Base-by-base conservation (phyloP, 2,888 invertebrate genomes). In the Epistrophella euchroma region DNA sequence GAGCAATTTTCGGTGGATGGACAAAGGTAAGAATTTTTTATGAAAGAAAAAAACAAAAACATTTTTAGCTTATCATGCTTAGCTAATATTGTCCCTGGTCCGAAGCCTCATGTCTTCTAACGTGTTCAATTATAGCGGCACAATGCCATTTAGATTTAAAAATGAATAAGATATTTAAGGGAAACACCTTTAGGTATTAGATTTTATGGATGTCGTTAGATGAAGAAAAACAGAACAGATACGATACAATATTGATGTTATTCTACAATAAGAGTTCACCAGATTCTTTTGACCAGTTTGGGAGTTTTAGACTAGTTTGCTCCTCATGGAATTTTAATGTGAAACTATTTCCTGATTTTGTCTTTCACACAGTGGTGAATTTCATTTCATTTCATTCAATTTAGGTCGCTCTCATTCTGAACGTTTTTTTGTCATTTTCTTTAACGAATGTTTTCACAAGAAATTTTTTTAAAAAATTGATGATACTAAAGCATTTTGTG, bases 1-100 rank as follows among this genome's bases (percentile, higher is more conserved):
- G 97, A 97, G 91, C 97, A 97, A 92, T 98, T 98, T 93, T 97
- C 98, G 91, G 97, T 98, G 89, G 98, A 98, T 90, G 98, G 98
- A 1, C 97, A 98, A 90, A 94, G 92, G 92, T 92, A 89, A 91
- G 91, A 37, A 60, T 79, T 60, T 56, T 74, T 68, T 32, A 13
- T 22, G 15, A 32, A n/a, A 32, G 35, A 17, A 32, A 11, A 28
- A n/a, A 3, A 28, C 4, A 32, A 58, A 6, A 13, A 58, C 13
- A 10, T 64, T 71, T 68, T 71, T 45, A 81, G 35, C n/a, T n/a
- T n/a, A 64, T 78, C 64, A 75, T 64, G 35, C 58, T 56, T 72
- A 37, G 13, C 15, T 4, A n/a, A 17, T 60, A 11, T 43, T 32
- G 11, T 32, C n/a, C 4, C 47, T 0, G 7, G 40, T 60, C 40